These are phyloP conservation scores for Branchinecta lindahli DNA, from an alignment of 1,140 invertebrate genomes.

Conservation along the genomic window DNA sequence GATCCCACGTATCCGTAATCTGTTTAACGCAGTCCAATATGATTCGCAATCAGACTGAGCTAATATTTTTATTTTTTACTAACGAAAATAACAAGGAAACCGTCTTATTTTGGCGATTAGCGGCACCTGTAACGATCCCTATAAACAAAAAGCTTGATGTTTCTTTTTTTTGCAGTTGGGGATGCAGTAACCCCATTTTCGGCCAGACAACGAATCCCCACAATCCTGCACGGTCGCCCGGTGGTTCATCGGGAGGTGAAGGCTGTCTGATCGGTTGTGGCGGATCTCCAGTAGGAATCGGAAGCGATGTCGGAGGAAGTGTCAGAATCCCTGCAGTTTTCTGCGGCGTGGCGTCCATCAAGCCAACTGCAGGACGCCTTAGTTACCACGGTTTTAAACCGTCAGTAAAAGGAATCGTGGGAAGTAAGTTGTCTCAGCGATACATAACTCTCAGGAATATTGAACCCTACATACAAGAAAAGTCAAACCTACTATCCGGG, in stretches of 20 bases:
- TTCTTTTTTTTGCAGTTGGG: slow-evolving; percentile 20
- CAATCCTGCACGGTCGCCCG: slow-evolving; percentile 21
- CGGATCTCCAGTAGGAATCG: slow-evolving; percentile 30
- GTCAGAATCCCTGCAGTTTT: slow-evolving; percentile 32
- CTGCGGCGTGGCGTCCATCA: slow-evolving; percentile 27
- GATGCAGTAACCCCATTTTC: slow-evolving; percentile 26
- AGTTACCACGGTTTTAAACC: not conserved
- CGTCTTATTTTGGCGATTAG: no score
- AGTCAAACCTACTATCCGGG: no score
- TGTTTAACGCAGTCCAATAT: no score
- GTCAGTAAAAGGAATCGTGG: slow-evolving; percentile 14
- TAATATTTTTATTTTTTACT: no score
- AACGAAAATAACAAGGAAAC: no score
- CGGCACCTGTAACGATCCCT: no score
- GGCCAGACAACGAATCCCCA: slow-evolving; percentile 24
- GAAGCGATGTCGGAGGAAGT: slow-evolving; percentile 37
- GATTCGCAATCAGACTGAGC: no score
- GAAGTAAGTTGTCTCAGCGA: slow-evolving; percentile 13
- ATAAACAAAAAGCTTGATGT: not conserved
- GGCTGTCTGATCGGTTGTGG: slow-evolving; percentile 26
- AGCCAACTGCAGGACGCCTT: slow-evolving; percentile 22
- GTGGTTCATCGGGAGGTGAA: slow-evolving; percentile 27
- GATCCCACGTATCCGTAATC: no score
- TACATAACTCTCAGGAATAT: no score
- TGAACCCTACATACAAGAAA: no score